phyloP scores from a whole-genome alignment of 1,140 invertebrate species.

The Bradysia coprophila region DNA sequence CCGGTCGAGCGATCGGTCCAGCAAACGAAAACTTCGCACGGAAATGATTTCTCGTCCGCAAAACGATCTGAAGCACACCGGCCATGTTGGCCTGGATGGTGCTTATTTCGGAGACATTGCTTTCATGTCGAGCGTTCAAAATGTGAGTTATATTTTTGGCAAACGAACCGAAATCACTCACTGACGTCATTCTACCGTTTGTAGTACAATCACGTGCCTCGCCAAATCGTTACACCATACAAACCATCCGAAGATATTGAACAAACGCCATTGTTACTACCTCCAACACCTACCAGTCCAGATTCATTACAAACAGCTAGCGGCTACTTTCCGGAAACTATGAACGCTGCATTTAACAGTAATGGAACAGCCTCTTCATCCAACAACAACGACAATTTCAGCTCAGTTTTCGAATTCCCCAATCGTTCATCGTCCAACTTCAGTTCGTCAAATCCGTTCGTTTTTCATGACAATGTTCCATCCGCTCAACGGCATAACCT shows the following conservation, averaged over 20 bases:
- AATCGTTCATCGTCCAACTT: slow-evolving; percentile 3
- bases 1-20: slow-evolving; percentile 20
- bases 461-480: slow-evolving; percentile 4
- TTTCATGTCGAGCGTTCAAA: slow-evolving; percentile 39
- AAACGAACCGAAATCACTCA: too few relatives aligned
- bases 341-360: slow-evolving; percentile 12
- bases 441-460: slow-evolving; percentile 16
- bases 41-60: slow-evolving; percentile 96
- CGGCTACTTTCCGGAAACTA: slow-evolving; percentile 19
- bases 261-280: slow-evolving; percentile 30
- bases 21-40: slow-evolving; percentile 48
- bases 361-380: slow-evolving; percentile 12
- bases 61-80: slow-evolving; percentile 91
- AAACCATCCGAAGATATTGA: slow-evolving; percentile 66
- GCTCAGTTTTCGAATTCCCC: neutral
- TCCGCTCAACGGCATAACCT: slow-evolving; percentile 3
- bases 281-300: slow-evolving; percentile 26
- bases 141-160: slow-evolving; percentile 26
- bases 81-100: slow-evolving; percentile 91
- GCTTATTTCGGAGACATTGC: slow-evolving; percentile 91
- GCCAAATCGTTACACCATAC: slow-evolving; percentile 73
- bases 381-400: neutral
- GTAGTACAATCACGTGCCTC: slow-evolving; percentile 56
- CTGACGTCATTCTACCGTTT: neutral
- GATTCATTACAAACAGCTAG: slow-evolving; percentile 30